Evolutionary conservation across 2,113 vertebrate genomes (phyloP).

Genomic region (Brachirus orientalis): DNA sequence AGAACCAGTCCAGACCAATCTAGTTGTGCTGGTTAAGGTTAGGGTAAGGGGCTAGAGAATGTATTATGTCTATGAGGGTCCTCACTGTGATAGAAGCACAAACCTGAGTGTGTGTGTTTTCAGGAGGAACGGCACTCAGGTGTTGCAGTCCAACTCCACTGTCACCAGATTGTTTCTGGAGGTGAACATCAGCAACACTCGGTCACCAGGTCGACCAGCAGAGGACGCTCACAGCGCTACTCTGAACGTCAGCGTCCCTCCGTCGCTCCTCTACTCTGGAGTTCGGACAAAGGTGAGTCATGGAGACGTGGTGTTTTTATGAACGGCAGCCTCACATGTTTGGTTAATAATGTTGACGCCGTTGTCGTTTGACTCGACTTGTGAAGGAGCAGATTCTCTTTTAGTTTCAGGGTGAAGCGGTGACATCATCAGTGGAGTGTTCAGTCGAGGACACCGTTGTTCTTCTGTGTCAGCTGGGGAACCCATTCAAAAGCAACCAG

Average conservation of each 20-base stretch:
- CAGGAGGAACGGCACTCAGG: constrained; percentile 65
- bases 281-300: constrained; percentile 73
- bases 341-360: too few species aligned
- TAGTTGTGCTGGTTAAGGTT: too few species aligned
- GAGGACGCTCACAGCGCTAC: constrained; percentile 89
- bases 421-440: constrained; percentile 29
- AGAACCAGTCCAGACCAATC: not conserved
- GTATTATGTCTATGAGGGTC: too few species aligned
- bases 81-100: too few species aligned
- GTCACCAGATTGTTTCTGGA: constrained; percentile 82
- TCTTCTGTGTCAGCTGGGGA: constrained; percentile 88
- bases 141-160: constrained; percentile 81
- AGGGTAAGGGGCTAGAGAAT: too few species aligned
- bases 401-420: constrained; percentile 39
- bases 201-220: constrained; percentile 63
- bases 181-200: constrained; percentile 84
- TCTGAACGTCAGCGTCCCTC: constrained; percentile 84
- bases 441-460: constrained; percentile 15
- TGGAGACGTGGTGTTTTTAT: too few species aligned
- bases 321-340: too few species aligned
- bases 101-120: not conserved
- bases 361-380: too few species aligned
- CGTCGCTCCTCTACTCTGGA: constrained; percentile 81
- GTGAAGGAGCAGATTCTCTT: too few species aligned
- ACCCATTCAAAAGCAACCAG: constrained; percentile 88